Conservation (phyloP, 2,797 vertebrate genomes). For the Typhlichthys eigenmanni region DNA sequence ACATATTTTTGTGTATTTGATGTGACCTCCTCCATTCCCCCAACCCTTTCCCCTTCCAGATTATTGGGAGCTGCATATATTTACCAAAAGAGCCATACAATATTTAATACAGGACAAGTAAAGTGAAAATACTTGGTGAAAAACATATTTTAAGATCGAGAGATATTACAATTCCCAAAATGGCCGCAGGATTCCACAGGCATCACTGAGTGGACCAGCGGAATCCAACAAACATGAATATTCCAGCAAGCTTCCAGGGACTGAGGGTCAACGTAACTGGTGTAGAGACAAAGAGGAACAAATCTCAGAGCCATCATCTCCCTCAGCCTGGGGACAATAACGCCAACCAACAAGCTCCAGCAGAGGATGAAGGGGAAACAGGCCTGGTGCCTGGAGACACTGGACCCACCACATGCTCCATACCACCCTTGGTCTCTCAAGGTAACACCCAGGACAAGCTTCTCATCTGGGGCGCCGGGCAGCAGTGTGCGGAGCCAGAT, state of each 20-base stretch:
- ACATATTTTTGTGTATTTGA: slow-evolving; percentile 2
- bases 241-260: slow-evolving; percentile 62
- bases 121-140: slow-evolving; percentile 59
- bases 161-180: slow-evolving; percentile 49
- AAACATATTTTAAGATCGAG: slow-evolving; percentile 22
- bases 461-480: slow-evolving; percentile 76
- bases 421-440: slow-evolving; percentile 74
- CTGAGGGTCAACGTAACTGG: slow-evolving; percentile 73
- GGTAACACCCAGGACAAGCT: slow-evolving; percentile 78
- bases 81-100: slow-evolving; percentile 10
- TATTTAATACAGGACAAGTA: slow-evolving; percentile 25
- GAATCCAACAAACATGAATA: slow-evolving; percentile 66
- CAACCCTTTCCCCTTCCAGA: slow-evolving; percentile 44
- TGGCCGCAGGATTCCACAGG: slow-evolving; percentile 58
- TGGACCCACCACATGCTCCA: slow-evolving; percentile 57
- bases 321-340: slow-evolving; percentile 83
- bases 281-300: slow-evolving; percentile 83
- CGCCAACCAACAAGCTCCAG: slow-evolving; percentile 83
- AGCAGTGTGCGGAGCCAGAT: slow-evolving; percentile 72
- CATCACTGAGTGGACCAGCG: slow-evolving; percentile 52
- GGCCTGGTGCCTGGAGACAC: slow-evolving; percentile 52
- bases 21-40: slow-evolving; percentile 5
- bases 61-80: slow-evolving; percentile 20
- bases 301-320: slow-evolving; percentile 66
- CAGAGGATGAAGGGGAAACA: slow-evolving; percentile 46